These are phyloP conservation scores for Pachymerium ferrugineum DNA, from an alignment of 2,888 invertebrate species.

Conservation along the genomic window DNA sequence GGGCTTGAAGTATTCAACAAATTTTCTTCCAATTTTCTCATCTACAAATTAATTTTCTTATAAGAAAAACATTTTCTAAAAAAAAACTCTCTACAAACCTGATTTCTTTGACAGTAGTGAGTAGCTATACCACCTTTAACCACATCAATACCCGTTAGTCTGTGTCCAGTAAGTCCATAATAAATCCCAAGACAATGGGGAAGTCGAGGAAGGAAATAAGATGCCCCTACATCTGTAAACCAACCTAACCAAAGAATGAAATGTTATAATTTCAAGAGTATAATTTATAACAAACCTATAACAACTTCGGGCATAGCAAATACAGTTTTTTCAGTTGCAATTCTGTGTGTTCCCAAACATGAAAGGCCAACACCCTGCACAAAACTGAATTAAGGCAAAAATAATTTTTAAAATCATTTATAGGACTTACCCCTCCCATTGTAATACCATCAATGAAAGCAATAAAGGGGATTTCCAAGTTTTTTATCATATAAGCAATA, in stretches of 20 bases:
- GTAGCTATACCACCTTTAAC: constrained; percentile 86
- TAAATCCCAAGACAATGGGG: constrained; percentile 79
- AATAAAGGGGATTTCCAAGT: constrained; percentile 80
- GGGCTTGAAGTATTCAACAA: constrained; percentile 53
- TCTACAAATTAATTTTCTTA: constrained; percentile 34
- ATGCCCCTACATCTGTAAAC: constrained; percentile 94
- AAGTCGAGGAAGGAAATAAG: constrained; percentile 80
- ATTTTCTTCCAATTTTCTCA: constrained; percentile 60
- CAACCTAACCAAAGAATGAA: constrained; percentile 53
- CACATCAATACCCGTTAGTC: constrained; percentile 71
- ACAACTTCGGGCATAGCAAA: constrained; percentile 99
- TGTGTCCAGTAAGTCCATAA: constrained; percentile 79
- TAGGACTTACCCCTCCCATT: constrained; percentile 82
- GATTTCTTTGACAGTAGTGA: constrained; percentile 67
- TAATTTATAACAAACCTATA: constrained; percentile 58
- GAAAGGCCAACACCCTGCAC: constrained; percentile 79
- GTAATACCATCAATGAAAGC: constrained; percentile 91
- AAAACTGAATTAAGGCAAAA: constrained; percentile 15
- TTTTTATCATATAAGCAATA: constrained; percentile 60
- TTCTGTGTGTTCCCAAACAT: constrained; percentile 84
- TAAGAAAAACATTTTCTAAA: no score
- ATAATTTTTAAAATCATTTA: background rate
- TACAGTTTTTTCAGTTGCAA: constrained; percentile 88
- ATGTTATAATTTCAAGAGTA: background rate
- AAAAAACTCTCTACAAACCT: constrained; percentile 42